phyloP scores from a whole-genome alignment of 1,140 invertebrate species.

The Caenorhabditis brenneri region DNA sequence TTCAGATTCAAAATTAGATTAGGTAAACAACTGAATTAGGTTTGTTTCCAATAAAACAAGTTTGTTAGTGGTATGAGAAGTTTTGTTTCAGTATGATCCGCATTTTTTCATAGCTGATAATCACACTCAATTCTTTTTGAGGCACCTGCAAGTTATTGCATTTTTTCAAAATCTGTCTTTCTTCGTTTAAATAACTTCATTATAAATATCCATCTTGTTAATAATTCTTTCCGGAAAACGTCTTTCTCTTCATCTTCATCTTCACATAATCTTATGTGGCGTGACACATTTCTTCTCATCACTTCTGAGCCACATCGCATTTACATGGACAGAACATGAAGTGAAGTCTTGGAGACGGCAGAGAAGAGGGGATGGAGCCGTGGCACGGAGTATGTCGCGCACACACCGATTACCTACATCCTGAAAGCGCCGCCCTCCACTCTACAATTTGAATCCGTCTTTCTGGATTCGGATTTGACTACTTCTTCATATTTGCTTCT shows the following conservation, averaged over 20 bases:
- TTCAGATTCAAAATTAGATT: no score
- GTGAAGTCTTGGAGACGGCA: background rate
- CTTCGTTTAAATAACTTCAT: background rate
- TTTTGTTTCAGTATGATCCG: no score
- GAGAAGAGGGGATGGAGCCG: background rate
- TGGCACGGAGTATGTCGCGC: background rate
- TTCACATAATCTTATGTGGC: constrained; percentile 26
- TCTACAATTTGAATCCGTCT: background rate
- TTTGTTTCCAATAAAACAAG: no score
- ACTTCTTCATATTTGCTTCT: background rate
- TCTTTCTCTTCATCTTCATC: background rate
- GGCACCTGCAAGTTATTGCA: no score
- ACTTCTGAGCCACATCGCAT: constrained; percentile 14
- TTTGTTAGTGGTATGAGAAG: no score
- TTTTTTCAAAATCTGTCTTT: no score
- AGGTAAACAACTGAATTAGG: no score
- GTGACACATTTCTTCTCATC: constrained; percentile 19
- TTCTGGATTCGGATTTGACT: background rate
- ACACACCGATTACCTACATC: constrained; percentile 26
- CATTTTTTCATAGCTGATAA: no score
- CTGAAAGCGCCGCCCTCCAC: background rate
- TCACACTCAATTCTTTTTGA: no score
- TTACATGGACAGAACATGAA: background rate
- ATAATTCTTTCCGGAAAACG: background rate
- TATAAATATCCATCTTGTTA: background rate